Evolutionary conservation across 2,888 invertebrate species (phyloP), one percentile per base, ranked within the genome.

Genomic region (Philereme transversata): DNA sequence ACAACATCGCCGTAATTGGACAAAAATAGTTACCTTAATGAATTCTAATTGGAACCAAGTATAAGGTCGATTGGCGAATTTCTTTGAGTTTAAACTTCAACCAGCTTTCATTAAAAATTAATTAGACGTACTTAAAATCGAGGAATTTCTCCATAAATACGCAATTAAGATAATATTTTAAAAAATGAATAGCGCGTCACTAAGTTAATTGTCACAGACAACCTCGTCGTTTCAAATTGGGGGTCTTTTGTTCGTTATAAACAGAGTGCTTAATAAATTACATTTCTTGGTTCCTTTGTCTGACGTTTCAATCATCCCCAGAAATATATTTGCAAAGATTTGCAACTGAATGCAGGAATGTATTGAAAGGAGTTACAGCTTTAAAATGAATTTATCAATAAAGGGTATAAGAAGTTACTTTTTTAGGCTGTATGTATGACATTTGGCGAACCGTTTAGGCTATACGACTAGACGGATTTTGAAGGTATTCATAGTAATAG

Each of bases 231-330:
- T 72, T 64, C 63, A 69, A 77, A 79, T 78, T 74, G 76, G 70
- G 70, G 72, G 69, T 75, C 77, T 77, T 82, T 84, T 83, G 81
- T 83, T 81, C 72, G 78, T 83, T 83, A 84, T 81, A 79, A 83
- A 79, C 79, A 76, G 76, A 77, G 8, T 40, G 77, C 77, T 82
- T 64, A 81, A 86, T 87, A 86, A 86, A 85, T 83, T 82, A 81
- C 72, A 75, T 82, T 83, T 76, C 71, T 51, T 52, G 71, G 73
- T 76, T 76, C 73, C 83, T 80, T 81, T 80, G 81, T 82, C 80
- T 78, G 71, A 74, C 70, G 71, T 80, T 87, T 88, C 86, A 87
- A 87, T 88, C 86, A 84, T 85, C 82, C 78, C 71, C 73, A 65
- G 68, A 70, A 69, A 77, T 78, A 82, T 82, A 77, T 76, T 79